Percentiles rank a stretch among this genome's conserved stretches.
Evolutionary conservation across 1,140 invertebrate genomes (phyloP).

Genomic region (Caenorhabditis elegans): WBcel235 BX284603.4:12218001-12218500

Average conservation of each 20-base stretch:
- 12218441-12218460: slow-evolving; percentile 95
- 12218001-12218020: too few relatives aligned
- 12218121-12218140: too few relatives aligned
- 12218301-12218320: slow-evolving; percentile 88
- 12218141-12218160: too few relatives aligned
- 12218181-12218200: too few relatives aligned
- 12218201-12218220: too few relatives aligned
- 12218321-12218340: slow-evolving; percentile 91
- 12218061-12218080: background rate
- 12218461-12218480: slow-evolving; percentile 78
- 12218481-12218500: slow-evolving; percentile 81
- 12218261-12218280: slow-evolving; percentile 87
- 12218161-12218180: too few relatives aligned
- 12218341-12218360: slow-evolving; percentile 89
- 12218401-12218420: slow-evolving; percentile 74
- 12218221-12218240: too few relatives aligned
- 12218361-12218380: slow-evolving; percentile 34
- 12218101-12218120: too few relatives aligned
- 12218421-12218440: slow-evolving; percentile 89
- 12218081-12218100: too few relatives aligned
- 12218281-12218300: slow-evolving; percentile 95
- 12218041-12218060: too few relatives aligned
- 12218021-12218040: too few relatives aligned
- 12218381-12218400: background rate
- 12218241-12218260: too few relatives aligned